These are phyloP conservation scores for Raja brachyura DNA, from an alignment of 2,113 vertebrate species.

Conservation along the genomic window DNA sequence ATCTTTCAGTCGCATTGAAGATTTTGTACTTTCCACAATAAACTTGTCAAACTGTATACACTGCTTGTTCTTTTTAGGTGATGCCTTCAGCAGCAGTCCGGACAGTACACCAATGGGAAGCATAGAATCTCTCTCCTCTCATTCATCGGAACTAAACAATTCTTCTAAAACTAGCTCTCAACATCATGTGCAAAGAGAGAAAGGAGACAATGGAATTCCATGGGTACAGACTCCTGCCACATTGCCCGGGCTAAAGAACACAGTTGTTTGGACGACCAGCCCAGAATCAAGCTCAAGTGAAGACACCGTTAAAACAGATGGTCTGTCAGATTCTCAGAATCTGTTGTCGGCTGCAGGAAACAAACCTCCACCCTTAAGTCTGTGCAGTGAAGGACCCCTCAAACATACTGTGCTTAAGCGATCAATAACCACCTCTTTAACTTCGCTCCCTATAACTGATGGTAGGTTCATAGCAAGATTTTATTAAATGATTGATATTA, in stretches of 20 bases:
- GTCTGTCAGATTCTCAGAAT: conserved; percentile 79
- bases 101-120: conserved; percentile 94
- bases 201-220: conserved; percentile 54
- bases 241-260: conserved; percentile 70
- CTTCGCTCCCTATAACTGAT: conserved; percentile 80
- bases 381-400: conserved; percentile 67
- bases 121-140: conserved; percentile 90
- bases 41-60: background rate
- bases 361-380: conserved; percentile 55
- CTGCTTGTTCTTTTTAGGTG: conserved; percentile 58
- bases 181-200: conserved; percentile 55
- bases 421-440: conserved; percentile 75
- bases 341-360: conserved; percentile 62
- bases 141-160: conserved; percentile 93
- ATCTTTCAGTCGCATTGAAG: background rate
- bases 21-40: background rate
- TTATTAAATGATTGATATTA: conserved; percentile 9
- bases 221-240: conserved; percentile 62
- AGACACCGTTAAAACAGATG: conserved; percentile 73
- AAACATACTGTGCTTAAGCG: conserved; percentile 58
- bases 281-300: conserved; percentile 85
- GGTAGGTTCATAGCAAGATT: conserved; percentile 54
- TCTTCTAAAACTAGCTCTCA: conserved; percentile 60
- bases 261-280: conserved; percentile 70
- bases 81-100: conserved; percentile 90